Conservation (phyloP, 2,888 invertebrate genomes). For the Stenchaetothrips biformis region DNA sequence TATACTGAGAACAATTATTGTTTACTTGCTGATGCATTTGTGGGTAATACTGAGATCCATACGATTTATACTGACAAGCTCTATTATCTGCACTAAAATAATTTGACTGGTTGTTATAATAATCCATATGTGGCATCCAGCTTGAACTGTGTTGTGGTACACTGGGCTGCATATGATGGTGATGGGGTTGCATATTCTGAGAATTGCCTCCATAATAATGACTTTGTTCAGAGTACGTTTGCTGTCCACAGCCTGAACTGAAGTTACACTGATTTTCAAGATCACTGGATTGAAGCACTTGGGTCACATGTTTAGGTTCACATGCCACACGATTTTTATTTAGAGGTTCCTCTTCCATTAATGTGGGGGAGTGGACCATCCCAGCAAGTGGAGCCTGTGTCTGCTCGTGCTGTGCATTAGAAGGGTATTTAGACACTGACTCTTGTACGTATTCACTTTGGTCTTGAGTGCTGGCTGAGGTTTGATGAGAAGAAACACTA, state of each 20-base stretch:
- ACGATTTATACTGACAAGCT: neutral
- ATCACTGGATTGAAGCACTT: neutral
- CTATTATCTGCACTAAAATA: neutral
- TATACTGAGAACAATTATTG: neutral
- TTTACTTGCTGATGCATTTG: neutral
- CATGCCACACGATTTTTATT: neutral
- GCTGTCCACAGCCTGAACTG: neutral
- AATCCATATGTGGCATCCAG: neutral
- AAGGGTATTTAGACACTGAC: neutral
- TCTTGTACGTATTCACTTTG: neutral
- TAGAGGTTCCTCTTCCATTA: neutral
- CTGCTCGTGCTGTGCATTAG: neutral
- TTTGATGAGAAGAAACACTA: neutral
- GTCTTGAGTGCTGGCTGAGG: neutral
- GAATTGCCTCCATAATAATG: neutral
- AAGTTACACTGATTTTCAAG: neutral
- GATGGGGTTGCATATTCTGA: neutral
- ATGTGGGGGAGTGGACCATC: neutral
- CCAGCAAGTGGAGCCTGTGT: neutral
- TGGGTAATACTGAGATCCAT: neutral
- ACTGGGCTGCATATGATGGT: neutral
- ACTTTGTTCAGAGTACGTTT: neutral
- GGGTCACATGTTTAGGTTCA: neutral
- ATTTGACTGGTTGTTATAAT: neutral
- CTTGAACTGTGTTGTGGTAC: neutral